Evolutionary conservation across 2,888 invertebrate genomes (phyloP), one percentile per base, ranked within the genome.

Genomic region (Pseudococcus viburni): DNA sequence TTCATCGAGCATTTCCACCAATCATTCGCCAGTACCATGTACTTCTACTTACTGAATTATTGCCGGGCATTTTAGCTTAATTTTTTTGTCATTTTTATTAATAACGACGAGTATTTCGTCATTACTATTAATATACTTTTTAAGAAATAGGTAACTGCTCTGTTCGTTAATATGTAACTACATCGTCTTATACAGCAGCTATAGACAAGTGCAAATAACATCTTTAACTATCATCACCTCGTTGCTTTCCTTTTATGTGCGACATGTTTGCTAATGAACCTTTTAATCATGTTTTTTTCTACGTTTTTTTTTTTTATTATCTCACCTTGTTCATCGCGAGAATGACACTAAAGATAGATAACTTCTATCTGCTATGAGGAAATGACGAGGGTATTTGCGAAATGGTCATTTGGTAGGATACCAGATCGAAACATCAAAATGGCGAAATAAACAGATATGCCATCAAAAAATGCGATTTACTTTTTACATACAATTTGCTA

Each of bases 31-130:
- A 33, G 26, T n/a, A 77, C 6, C 11, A 5, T 0, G 42, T 42
- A 42, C 77, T 4, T 19, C 12, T n/a, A 46, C 46, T 42, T 0
- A 22, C 17, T n/a, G 17, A 46, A 83, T 46, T 83, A 46, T 46
- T 42, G 5, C 46, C 11, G 26, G 46, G 17, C 46, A 39, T 17
- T 73, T 73, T 17, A 5, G 33, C 26, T 73, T 73, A 73, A 33
- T 73, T 83, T 83, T 42, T 83, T 46, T 83, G 80, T 42, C 80
- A 83, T 46, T 83, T 83, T 83, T 83, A 83, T 83, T 83, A 83
- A 83, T 46, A 46, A 83, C 46, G 22, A 46, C 46, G 46, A 83
- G 46, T 83, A 11, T 83, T 83, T 42, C 46, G 19, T 83, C 80
- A 83, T 17, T 15, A n/a, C 19, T 39, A 46, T 46, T 22, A 83